Evolutionary conservation across 1,140 invertebrate species (phyloP), one percentile per base, ranked within the genome.

Genomic region (Drosophila sechellia): DNA sequence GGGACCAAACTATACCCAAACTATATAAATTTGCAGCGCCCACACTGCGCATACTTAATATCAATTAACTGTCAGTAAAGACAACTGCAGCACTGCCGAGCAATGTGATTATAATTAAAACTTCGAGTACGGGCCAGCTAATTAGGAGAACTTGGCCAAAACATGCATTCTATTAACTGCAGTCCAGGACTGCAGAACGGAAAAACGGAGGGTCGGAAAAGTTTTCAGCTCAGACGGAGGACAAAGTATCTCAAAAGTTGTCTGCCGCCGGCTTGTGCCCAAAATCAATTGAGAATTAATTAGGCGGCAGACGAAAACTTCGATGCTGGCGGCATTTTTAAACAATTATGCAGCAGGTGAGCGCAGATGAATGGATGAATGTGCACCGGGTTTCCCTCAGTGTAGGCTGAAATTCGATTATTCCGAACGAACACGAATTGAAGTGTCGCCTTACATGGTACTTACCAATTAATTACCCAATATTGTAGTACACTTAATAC

Each of bases 231-330:
- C 50, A 46, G 70, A 25, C 43, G 6, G 6, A 22, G 35, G 53
- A 42, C 15, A 45, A 53, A 35, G 43, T 42, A 22, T 72, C 43
- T 63, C 10, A 27, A 40, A 52, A 58, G 34, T 46, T 61, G 31
- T n/a, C 50, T 17, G 57, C 42, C 37, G 45, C 31, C 48, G 63
- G 60, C 42, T 40, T 77, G 60, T 71, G 65, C 64, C 53, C 39
- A 57, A 86, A 86, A 85, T 85, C 78, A 81, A 86, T 86, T 77
- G 39, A 78, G 61, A 81, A 73, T 86, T 66, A 81, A 81, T 81
- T 63, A 81, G 77, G 61, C 72, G 58, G 42, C 66, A 59, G 58
- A 54, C 42, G 49, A 45, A 68, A 81, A 81, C 53, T 81, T 71
- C 35, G 43, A 77, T 56, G 57, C 64, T 61, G 60, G 64, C 59